These are phyloP conservation scores for Gopherus evgoodei DNA, from an alignment of 2,113 vertebrate species.

Conservation along the genomic window DNA sequence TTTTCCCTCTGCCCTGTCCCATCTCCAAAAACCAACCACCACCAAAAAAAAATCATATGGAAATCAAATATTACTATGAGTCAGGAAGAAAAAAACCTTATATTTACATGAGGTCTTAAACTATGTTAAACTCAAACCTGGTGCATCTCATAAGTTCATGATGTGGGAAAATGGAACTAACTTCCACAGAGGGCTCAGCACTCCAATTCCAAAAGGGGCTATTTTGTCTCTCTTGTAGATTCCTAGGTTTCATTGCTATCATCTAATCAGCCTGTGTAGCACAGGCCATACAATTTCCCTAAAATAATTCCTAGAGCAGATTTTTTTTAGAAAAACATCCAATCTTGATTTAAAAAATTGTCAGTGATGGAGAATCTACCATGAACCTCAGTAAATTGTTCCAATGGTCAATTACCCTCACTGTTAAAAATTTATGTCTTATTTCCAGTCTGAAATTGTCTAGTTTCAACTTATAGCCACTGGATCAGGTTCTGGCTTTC, in stretches of 20 bases:
- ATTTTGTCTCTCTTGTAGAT: accelerated
- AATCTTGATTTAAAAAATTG: background rate
- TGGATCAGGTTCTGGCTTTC: background rate
- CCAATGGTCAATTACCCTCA: background rate
- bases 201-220: background rate
- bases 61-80: background rate
- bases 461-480: background rate
- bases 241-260: background rate
- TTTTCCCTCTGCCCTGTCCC: background rate
- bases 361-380: background rate
- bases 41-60: background rate
- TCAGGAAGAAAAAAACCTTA: background rate
- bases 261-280: background rate
- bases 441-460: background rate
- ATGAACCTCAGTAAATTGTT: background rate
- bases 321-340: background rate
- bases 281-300: background rate
- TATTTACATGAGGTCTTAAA: background rate
- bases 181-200: accelerated
- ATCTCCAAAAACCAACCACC: background rate
- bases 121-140: background rate
- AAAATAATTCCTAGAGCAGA: background rate
- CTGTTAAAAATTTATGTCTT: background rate
- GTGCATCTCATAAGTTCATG: background rate
- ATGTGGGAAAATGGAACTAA: background rate